Evolutionary conservation across 2,113 vertebrate species (phyloP), one percentile per base, ranked within the genome.

Genomic region (Oenanthe oenanthe): DNA sequence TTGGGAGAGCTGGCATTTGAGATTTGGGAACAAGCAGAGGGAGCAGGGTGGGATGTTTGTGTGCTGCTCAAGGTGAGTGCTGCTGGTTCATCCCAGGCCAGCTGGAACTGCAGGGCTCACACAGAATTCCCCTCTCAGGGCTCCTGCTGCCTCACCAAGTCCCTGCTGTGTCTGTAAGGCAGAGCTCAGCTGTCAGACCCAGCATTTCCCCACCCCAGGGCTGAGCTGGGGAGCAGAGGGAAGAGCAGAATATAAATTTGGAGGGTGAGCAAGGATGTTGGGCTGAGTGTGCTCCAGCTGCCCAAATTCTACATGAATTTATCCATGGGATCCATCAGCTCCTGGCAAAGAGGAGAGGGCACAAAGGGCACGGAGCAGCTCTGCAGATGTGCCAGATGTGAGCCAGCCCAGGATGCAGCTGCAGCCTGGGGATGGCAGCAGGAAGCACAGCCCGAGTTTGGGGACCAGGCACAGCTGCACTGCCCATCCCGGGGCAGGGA

Each of bases 21-120:
- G 15, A 5, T 32, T 13, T 51, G 50, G 51, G 26, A 29, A 31
- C 4, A 3, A 24, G 42, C 36, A 70, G 51, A 42, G 14, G 21
- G 3, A 34, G 28, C 31, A 63, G 9, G 32, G n/a, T 0, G 14
- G 14, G 40, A 16, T 3, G 5, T 17, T 18, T 17, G 56, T 36
- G 32, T 5, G 21, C 47, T 62, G 50, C 6, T 53, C 75, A 10
- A 11, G 80, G 50, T 2, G n/a, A 67, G 57, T 26, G 1, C 18
- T 7, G 10, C 28, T 10, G 0, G 0, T 12, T 17, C 32, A 13
- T 6, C 53, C 56, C 20, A 8, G 50, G 1, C 22, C 32, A 40
- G 61, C 6, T n/a, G 28, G 9, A 47, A 6, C n/a, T 13, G 43
- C 11, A 21, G 13, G 28, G 14, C 3, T 63, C 81, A 51, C 70